A percentile compares a stretch with the other conserved stretches of the same genome.
Evolutionary conservation across 2,113 vertebrate species (phyloP).

Genomic region (Pionites leucogaster): DNA sequence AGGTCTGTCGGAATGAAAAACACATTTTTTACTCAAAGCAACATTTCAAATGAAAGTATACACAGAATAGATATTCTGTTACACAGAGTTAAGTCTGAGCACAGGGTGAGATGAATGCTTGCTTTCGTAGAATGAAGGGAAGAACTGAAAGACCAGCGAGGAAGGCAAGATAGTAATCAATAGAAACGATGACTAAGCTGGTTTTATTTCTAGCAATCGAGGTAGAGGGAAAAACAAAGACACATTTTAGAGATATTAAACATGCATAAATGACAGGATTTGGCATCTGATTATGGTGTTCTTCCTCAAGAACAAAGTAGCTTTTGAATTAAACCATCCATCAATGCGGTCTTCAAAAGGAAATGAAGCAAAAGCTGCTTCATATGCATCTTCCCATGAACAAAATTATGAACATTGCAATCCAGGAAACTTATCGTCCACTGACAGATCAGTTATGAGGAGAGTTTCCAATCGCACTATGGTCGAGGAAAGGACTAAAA

Average conservation of each 20-base stretch:
- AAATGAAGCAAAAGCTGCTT: conserved; percentile 7
- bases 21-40: not conserved
- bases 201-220: not conserved
- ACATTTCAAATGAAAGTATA: not conserved
- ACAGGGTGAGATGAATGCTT: not conserved
- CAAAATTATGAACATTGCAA: not conserved
- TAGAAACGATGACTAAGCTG: not conserved
- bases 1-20: not conserved
- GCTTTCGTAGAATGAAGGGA: not conserved
- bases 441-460: not conserved
- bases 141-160: not conserved
- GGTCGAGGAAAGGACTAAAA: not conserved
- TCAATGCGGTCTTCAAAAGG: not conserved
- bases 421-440: rapidly evolving
- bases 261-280: not conserved
- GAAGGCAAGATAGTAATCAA: not conserved
- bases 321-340: conserved; percentile 13
- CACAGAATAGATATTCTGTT: not conserved
- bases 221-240: not conserved
- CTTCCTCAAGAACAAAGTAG: not conserved
- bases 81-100: not conserved
- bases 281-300: not conserved
- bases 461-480: not conserved
- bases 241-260: not conserved
- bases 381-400: conserved; percentile 12